Conservation (phyloP, 2,797 vertebrate genomes). For the Glyptemys insculpta region DNA sequence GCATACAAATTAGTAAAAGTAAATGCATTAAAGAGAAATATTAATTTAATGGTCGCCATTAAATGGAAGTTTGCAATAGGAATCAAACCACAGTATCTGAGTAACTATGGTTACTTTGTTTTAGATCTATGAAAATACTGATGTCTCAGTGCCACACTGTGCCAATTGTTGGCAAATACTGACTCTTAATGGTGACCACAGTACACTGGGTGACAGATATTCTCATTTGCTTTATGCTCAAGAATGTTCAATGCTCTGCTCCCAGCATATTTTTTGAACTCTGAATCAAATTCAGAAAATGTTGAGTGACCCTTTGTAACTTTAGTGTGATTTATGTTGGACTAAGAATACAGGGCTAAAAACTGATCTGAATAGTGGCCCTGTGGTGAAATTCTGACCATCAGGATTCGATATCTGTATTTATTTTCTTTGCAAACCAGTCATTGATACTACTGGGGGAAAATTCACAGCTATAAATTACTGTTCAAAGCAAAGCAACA, state of each 20-base stretch:
- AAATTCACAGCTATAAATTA: slow-evolving; percentile 1
- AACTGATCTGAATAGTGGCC: slow-evolving; percentile 30
- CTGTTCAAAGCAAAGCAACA: neutral
- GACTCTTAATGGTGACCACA: neutral
- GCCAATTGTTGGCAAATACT: slow-evolving; percentile 32
- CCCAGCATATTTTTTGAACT: neutral
- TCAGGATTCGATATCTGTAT: slow-evolving; percentile 54
- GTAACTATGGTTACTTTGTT: slow-evolving; percentile 14
- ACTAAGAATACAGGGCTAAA: slow-evolving; percentile 4
- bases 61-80: slow-evolving; percentile 23
- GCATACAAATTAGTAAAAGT: slow-evolving; percentile 31
- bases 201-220: neutral
- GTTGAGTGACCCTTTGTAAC: slow-evolving; percentile 51
- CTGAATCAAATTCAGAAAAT: slow-evolving; percentile 52
- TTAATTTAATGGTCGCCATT: neutral
- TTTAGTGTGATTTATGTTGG: slow-evolving; percentile 31
- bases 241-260: neutral
- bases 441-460: neutral
- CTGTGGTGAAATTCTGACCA: slow-evolving; percentile 56
- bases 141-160: slow-evolving; percentile 35
- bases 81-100: slow-evolving; percentile 31
- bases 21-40: neutral
- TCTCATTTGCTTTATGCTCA: slow-evolving; percentile 26
- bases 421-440: neutral
- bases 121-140: slow-evolving; percentile 24